These are phyloP conservation scores for Oxyura jamaicensis DNA, from an alignment of 2,113 vertebrate genomes.

Conservation along the genomic window DNA sequence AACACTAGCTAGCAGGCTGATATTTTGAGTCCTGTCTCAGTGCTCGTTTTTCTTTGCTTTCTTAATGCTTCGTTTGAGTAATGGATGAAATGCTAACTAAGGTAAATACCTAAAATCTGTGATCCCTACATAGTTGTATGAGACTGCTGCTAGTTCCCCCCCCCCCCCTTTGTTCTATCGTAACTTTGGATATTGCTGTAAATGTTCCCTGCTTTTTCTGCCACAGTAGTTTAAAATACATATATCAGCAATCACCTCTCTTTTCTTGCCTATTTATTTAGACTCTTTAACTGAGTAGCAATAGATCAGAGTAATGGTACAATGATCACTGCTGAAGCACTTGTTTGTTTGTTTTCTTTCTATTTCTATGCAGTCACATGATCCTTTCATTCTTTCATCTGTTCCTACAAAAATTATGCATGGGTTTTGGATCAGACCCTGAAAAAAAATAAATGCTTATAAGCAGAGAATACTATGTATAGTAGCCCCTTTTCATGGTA, in stretches of 20 bases:
- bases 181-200: background rate
- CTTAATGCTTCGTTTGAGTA: background rate
- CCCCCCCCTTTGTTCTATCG: background rate
- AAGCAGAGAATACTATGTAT: background rate
- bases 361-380: background rate
- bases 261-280: slow-evolving; percentile 17
- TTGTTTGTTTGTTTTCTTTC: slow-evolving; percentile 51
- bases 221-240: slow-evolving; percentile 15
- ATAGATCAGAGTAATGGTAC: slow-evolving; percentile 34
- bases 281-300: background rate
- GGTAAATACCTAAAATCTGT: background rate
- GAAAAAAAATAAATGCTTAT: background rate
- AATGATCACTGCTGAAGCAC: background rate
- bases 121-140: background rate
- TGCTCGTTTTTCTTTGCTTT: background rate
- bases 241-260: background rate
- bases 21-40: background rate
- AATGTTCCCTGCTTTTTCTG: slow-evolving; percentile 29
- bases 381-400: slow-evolving; percentile 13
- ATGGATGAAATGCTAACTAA: background rate
- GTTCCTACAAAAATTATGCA: background rate
- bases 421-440: background rate
- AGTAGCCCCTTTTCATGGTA: background rate
- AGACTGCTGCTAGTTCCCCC: background rate
- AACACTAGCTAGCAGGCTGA: background rate